These are phyloP conservation scores for Formica aserva DNA, from an alignment of 2,888 invertebrate species.

Conservation along the genomic window DNA sequence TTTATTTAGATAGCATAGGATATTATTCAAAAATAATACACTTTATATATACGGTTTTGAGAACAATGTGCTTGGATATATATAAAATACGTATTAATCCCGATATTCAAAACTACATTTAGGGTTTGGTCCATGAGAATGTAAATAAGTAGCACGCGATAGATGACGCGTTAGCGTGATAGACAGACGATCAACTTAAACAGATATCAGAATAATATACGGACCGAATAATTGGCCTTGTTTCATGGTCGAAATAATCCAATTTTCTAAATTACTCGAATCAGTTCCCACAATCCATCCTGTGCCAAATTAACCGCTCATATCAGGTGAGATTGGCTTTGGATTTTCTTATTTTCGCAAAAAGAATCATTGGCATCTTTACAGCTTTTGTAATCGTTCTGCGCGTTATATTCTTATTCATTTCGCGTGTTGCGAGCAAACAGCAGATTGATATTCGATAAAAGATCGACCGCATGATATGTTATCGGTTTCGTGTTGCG, in stretches of 20 bases:
- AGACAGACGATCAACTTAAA: conserved; percentile 23
- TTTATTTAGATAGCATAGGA: not conserved
- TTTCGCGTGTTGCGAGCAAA: not conserved
- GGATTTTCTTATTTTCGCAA: not conserved
- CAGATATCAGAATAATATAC: conserved; percentile 33
- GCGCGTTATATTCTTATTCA: not conserved
- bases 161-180: not conserved
- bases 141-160: not conserved
- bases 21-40: not conserved
- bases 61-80: not conserved
- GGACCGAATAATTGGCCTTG: conserved; percentile 26
- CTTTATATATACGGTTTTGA: not conserved
- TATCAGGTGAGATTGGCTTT: conserved; percentile 17
- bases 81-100: not conserved
- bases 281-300: not conserved
- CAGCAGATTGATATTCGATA: not conserved
- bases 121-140: not conserved
- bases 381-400: not conserved
- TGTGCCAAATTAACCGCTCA: conserved; percentile 23
- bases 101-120: not conserved
- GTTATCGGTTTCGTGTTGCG: conserved; percentile 54
- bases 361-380: not conserved
- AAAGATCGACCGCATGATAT: conserved; percentile 36
- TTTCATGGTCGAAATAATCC: conserved; percentile 26
- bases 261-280: conserved; percentile 37